phyloP scores from a whole-genome alignment of 2,113 vertebrate species.

The Albula glossodonta region DNA sequence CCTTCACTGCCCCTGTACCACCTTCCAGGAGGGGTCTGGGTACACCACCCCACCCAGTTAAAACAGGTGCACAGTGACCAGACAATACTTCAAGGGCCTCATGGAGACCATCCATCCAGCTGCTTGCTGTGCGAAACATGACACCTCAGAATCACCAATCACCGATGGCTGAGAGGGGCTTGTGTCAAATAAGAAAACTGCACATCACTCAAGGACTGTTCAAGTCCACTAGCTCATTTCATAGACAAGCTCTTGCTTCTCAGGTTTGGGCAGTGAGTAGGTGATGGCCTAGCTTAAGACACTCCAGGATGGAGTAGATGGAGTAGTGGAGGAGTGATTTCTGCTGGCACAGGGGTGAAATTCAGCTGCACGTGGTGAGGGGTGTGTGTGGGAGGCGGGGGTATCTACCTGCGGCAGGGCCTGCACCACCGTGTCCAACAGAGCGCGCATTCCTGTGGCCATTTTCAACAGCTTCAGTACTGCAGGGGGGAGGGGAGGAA shows the following conservation, averaged over 20 bases:
- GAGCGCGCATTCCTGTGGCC: conserved; percentile 94
- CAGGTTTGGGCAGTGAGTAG: background rate
- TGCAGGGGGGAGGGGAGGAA: conserved; percentile 48
- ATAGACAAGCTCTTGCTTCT: background rate
- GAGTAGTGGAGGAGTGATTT: background rate
- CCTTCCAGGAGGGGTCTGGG: background rate
- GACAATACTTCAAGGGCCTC: background rate
- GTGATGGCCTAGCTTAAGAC: background rate
- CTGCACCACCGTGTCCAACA: conserved; percentile 94
- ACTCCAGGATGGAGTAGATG: too few relatives aligned
- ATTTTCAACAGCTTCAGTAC: conserved; percentile 95
- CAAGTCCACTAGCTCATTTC: background rate
- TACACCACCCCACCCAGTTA: background rate
- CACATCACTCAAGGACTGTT: background rate
- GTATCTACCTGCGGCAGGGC: conserved; percentile 86
- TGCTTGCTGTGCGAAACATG: background rate
- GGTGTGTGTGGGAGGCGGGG: background rate
- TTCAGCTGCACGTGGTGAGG: background rate
- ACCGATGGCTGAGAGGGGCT: background rate
- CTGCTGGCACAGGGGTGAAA: background rate
- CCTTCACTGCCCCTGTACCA: background rate
- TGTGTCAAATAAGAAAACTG: background rate
- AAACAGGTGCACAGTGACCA: background rate
- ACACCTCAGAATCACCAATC: background rate
- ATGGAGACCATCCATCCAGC: background rate